These are phyloP conservation scores for Noturus placidus DNA, from an alignment of 2,113 vertebrate genomes.

Conservation along the genomic window DNA sequence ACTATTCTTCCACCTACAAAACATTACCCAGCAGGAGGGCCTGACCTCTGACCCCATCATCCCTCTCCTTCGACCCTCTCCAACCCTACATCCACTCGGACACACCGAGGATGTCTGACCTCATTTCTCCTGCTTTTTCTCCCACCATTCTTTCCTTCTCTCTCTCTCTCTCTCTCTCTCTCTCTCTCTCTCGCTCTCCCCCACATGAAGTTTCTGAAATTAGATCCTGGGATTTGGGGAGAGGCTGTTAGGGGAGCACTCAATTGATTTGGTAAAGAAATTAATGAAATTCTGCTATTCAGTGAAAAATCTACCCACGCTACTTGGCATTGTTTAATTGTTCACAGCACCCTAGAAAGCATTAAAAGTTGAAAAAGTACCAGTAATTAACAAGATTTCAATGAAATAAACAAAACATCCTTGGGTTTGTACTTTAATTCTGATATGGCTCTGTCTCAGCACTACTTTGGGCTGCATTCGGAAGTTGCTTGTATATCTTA, in stretches of 20 bases:
- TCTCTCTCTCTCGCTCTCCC: slow-evolving; percentile 9
- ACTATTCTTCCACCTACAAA: slow-evolving; percentile 63
- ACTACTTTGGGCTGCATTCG: neutral
- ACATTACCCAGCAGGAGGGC: slow-evolving; percentile 52
- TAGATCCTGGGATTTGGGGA: slow-evolving; percentile 18
- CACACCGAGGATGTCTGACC: slow-evolving; percentile 35
- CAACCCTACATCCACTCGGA: slow-evolving; percentile 52
- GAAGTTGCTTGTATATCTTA: neutral
- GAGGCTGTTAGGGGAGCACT: slow-evolving; percentile 29
- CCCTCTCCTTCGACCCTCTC: slow-evolving; percentile 47
- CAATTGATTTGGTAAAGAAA: slow-evolving; percentile 35
- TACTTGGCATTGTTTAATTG: neutral
- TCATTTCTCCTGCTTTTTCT: slow-evolving; percentile 8
- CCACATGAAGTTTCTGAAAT: slow-evolving; percentile 48
- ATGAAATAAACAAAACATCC: neutral
- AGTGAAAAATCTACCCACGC: neutral
- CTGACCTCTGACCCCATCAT: slow-evolving; percentile 64
- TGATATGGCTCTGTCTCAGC: slow-evolving; percentile 3
- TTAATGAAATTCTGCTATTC: slow-evolving; percentile 46
- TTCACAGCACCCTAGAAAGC: neutral
- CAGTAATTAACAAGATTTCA: neutral
- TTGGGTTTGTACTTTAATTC: neutral
- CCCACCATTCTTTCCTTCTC: slow-evolving; percentile 11
- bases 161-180: neutral
- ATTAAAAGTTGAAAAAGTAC: neutral